Evolutionary conservation across 1,140 invertebrate species (phyloP).

Genomic region (Platyura marginata): DNA sequence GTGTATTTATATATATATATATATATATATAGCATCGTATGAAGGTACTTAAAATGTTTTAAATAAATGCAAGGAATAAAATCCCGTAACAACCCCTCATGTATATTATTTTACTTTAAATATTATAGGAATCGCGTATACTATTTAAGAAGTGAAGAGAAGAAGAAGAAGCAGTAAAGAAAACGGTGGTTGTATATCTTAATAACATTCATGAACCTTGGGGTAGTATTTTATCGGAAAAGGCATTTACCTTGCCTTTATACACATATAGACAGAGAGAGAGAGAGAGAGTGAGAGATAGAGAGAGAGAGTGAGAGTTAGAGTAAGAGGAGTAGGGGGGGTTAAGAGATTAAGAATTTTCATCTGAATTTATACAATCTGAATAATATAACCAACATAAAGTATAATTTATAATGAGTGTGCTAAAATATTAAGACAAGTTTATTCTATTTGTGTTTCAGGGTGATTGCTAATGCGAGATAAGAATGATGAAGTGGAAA

Average conservation of each 20-base stretch:
- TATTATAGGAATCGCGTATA: too few relatives aligned
- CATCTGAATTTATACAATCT: neutral
- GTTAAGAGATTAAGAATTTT: neutral
- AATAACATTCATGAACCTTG: neutral
- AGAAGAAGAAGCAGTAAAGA: too few relatives aligned
- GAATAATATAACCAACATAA: neutral
- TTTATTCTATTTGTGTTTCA: neutral
- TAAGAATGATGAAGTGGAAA: neutral
- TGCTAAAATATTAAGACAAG: neutral
- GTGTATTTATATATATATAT: too few relatives aligned
- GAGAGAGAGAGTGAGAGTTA: too few relatives aligned
- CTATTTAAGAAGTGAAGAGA: too few relatives aligned
- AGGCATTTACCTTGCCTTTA: neutral
- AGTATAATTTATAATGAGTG: neutral
- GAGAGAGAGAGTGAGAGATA: too few relatives aligned
- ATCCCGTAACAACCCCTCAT: too few relatives aligned
- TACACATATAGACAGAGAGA: too few relatives aligned
- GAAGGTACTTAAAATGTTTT: too few relatives aligned
- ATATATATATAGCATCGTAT: too few relatives aligned
- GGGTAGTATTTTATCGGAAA: neutral
- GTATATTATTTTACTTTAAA: too few relatives aligned
- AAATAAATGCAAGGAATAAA: too few relatives aligned
- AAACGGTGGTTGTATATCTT: neutral
- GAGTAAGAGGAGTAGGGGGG: neutral
- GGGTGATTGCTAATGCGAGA: neutral